Percentiles rank a stretch among this genome's conserved stretches.
These are phyloP conservation scores for Toxostoma redivivum DNA, from an alignment of 2,113 vertebrate genomes.

Conservation along the genomic window DNA sequence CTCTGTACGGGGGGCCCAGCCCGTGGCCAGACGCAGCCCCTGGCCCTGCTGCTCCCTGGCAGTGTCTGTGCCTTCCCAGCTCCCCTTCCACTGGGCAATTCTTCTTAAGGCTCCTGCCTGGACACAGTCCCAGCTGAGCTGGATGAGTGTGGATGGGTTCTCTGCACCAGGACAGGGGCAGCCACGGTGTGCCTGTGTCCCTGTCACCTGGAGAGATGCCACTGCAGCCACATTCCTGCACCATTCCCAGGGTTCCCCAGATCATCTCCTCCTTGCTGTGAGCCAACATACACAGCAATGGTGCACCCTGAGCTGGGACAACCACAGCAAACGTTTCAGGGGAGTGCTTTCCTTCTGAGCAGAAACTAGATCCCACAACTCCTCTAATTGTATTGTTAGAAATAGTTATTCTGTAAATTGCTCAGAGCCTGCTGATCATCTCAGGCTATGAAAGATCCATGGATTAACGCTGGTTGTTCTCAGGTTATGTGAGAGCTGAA, in stretches of 20 bases:
- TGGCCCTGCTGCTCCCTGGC: rapidly evolving
- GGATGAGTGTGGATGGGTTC: rapidly evolving
- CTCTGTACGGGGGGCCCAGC: background rate
- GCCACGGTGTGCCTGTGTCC: background rate
- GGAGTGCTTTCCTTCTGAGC: background rate
- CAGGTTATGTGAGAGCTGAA: background rate
- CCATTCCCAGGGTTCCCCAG: rapidly evolving
- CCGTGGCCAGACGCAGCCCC: rapidly evolving
- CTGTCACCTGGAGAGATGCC: background rate
- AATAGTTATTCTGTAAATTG: background rate
- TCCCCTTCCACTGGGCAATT: rapidly evolving
- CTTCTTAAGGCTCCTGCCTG: rapidly evolving
- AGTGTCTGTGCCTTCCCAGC: background rate
- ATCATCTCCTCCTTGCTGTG: background rate
- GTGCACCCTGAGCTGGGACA: background rate
- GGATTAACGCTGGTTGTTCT: background rate
- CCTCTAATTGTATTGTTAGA: background rate
- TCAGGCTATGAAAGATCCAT: background rate
- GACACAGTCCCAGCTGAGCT: background rate
- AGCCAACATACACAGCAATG: background rate
- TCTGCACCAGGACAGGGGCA: background rate
- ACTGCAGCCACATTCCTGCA: background rate
- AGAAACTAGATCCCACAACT: background rate
- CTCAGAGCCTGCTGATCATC: background rate
- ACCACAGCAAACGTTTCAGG: background rate